Evolutionary conservation across 2,113 vertebrate genomes (phyloP), one percentile per base, ranked within the genome.

Genomic region (Macrotis lagotis): DNA sequence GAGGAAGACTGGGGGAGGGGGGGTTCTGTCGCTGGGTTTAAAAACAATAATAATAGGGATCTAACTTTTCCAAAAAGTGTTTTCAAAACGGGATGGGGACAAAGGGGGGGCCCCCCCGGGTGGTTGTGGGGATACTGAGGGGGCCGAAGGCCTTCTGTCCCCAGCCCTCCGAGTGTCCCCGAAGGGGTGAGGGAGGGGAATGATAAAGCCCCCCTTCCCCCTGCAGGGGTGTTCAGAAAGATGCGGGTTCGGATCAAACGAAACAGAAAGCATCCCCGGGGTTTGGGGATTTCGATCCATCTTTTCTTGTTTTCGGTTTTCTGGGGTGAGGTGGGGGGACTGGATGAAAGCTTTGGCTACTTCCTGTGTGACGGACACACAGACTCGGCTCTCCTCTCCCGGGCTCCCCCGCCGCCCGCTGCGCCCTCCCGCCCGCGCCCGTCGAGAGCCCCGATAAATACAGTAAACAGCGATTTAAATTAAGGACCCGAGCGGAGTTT

Each of bases 331-430:
- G 92, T 50, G 9, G 53, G 66, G 90, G 98, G 98, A 98, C 97
- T 97, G 97, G 98, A 97, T 98, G 98, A 98, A 98, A 98, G 98
- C 98, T 98, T 98, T 98, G 98, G 98, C 98, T 98, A 98, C 98
- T 98, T 98, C 98, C 98, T 98, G 97, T 96, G 97, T 98, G 97
- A 49, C 55, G 10, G 98, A 97, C 97, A 98, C 98, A 97, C 97
- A 98, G 98, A 98, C 97, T 97, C 98, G 97, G 90, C 95, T 97
- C 97, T 98, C 97, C 96, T 94, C 97, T 98, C 98, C 97, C 96
- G 66, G 66, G 66, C 66, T 83, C 66, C 66, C 66, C 66, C 66
- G n/a, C 59, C 59, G 59, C 66, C n/a, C 44, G 66, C 66, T 83
- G 66, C n/a, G 66, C 66, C 66, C 66, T 83, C 97, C 97, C 97